Conservation (phyloP, 2,888 invertebrate species). For the Bombyx huttoni region DNA sequence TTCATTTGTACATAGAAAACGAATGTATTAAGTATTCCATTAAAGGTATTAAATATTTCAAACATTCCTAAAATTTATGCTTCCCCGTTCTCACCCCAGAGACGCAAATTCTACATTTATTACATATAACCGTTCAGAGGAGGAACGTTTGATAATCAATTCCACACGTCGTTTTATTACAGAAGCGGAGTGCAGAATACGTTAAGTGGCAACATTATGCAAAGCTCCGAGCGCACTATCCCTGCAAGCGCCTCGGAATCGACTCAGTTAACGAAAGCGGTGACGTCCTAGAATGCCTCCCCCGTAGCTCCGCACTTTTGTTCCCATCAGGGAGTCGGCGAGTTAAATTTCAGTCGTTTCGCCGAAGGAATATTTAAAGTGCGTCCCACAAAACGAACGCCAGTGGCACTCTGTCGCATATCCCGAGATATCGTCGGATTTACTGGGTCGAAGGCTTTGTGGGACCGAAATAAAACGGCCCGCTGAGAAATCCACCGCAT, state of each 20-base stretch:
- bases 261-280: not conserved
- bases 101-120: constrained; percentile 8
- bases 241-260: constrained; percentile 4
- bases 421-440: constrained; percentile 60
- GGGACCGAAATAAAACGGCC: constrained; percentile 61
- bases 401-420: constrained; percentile 57
- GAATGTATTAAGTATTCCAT: not conserved
- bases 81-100: constrained; percentile 3
- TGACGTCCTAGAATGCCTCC: not conserved
- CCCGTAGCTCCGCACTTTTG: constrained; percentile 18
- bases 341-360: constrained; percentile 55
- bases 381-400: constrained; percentile 51
- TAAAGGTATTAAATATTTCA: not conserved
- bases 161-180: constrained; percentile 28
- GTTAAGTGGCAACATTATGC: constrained; percentile 45
- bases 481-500: constrained; percentile 61
- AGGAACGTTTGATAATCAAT: constrained; percentile 25
- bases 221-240: constrained; percentile 24
- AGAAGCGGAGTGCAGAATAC: constrained; percentile 18
- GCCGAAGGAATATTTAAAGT: constrained; percentile 56
- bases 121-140: constrained; percentile 12
- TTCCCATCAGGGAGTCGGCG: constrained; percentile 33
- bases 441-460: constrained; percentile 63
- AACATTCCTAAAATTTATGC: not conserved
- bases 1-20: too few relatives aligned